Percentiles rank a stretch among this genome's conserved stretches.
Conservation (phyloP, 2,797 vertebrate species). For the Chloroceryle amazona region DNA sequence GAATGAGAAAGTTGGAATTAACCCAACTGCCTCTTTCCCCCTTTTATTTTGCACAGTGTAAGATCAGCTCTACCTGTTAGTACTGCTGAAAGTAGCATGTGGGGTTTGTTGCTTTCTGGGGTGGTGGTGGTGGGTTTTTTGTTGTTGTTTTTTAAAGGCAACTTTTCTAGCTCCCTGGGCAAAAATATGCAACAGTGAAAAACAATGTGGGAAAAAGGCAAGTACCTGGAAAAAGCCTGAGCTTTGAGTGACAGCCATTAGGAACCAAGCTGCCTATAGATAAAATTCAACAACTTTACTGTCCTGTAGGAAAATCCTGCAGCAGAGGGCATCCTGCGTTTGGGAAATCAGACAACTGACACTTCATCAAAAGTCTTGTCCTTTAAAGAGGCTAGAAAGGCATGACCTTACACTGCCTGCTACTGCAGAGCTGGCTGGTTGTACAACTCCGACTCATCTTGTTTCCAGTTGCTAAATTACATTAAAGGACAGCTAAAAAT, state of each 20-base stretch:
- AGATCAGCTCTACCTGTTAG: background rate
- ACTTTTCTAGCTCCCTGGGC: background rate
- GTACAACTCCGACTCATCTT: constrained; percentile 41
- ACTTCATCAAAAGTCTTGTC: constrained; percentile 48
- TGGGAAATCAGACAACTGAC: constrained; percentile 56
- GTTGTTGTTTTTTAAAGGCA: background rate
- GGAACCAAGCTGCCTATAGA: background rate
- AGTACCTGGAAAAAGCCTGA: background rate
- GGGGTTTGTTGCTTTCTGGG: background rate
- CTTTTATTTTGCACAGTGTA: constrained; percentile 7
- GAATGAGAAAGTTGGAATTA: constrained; percentile 66
- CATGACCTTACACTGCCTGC: constrained; percentile 52
- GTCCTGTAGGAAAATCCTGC: constrained; percentile 39
- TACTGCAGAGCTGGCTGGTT: constrained; percentile 19
- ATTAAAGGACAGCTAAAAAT: constrained; percentile 77
- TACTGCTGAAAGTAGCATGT: background rate
- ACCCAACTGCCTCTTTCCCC: constrained; percentile 24
- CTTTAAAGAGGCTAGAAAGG: constrained; percentile 43
- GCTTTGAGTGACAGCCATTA: constrained; percentile 9
- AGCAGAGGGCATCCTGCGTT: background rate
- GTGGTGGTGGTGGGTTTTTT: too few relatives aligned
- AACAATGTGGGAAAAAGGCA: background rate
- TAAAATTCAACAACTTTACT: background rate
- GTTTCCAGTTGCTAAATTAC: constrained; percentile 74
- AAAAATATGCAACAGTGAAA: background rate